Evolutionary conservation across 2,797 vertebrate genomes (phyloP).

Genomic region (Otolemur crassicaudatus): DNA sequence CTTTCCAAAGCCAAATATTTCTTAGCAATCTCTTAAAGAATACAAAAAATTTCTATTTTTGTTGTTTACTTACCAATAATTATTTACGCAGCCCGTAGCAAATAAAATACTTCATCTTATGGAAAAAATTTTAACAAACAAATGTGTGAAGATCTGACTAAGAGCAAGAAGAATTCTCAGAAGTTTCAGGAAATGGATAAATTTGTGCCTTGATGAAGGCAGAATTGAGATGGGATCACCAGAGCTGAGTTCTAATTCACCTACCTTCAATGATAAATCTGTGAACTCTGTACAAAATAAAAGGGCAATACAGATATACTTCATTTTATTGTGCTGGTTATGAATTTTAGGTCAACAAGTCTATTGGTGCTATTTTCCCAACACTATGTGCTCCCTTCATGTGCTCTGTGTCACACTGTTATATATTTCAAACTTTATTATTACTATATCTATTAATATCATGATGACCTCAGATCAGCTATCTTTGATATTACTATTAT

Average conservation of each 20-base stretch:
- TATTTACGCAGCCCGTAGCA: background rate
- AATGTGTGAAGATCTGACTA: constrained; percentile 35
- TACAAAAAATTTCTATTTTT: background rate
- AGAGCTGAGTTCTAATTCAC: too few species aligned
- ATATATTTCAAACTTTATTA: background rate
- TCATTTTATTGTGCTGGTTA: background rate
- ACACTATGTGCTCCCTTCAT: background rate
- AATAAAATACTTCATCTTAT: constrained; percentile 2
- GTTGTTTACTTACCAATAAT: background rate
- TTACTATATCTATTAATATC: background rate
- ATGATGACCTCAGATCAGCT: background rate
- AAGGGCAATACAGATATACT: background rate
- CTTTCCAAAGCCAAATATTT: constrained; percentile 52
- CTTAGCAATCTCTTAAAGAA: constrained; percentile 49
- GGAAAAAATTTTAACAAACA: constrained; percentile 52
- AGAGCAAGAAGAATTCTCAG: background rate
- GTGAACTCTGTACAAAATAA: background rate
- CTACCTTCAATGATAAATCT: background rate
- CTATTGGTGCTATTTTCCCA: background rate
- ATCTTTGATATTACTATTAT: background rate
- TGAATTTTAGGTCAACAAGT: background rate
- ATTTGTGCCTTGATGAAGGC: background rate
- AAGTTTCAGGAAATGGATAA: background rate
- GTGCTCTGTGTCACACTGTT: background rate
- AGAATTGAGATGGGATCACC: background rate